Percentiles rank a stretch among this genome's conserved stretches.
phyloP scores from a whole-genome alignment of 2,797 vertebrate species.

The Xerus rutilus region DNA sequence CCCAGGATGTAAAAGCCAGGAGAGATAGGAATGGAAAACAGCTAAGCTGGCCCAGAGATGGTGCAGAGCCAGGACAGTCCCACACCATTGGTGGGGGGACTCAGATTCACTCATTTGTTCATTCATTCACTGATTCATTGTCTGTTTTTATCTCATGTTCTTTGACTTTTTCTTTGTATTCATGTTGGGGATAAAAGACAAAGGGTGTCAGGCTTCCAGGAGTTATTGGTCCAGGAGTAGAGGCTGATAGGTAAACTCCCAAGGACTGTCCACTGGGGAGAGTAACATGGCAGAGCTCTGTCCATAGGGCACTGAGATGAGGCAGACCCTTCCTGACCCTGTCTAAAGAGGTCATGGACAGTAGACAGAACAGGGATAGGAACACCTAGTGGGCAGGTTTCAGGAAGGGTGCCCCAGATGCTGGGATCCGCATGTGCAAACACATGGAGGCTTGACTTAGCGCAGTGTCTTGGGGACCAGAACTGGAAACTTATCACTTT shows the following conservation, averaged over 20 bases:
- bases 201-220: neutral
- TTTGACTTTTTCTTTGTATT: neutral
- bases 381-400: neutral
- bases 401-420: too few species aligned
- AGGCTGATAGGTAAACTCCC: neutral
- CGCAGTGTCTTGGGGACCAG: neutral
- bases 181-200: neutral
- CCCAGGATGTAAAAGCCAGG: neutral
- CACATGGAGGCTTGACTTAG: neutral
- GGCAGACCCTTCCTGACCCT: rapidly evolving
- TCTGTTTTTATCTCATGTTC: neutral
- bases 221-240: too few species aligned
- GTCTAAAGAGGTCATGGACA: rapidly evolving
- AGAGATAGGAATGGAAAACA: neutral
- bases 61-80: neutral
- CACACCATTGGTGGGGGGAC: neutral
- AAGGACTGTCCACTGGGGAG: neutral
- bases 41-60: neutral
- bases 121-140: too few species aligned
- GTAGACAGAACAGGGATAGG: neutral
- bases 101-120: neutral
- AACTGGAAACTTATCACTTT: neutral
- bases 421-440: neutral
- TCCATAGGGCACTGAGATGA: neutral
- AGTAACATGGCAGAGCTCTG: neutral